Base-by-base conservation (phyloP, 2,113 vertebrate species). In the Nycticryphes semicollaris region DNA sequence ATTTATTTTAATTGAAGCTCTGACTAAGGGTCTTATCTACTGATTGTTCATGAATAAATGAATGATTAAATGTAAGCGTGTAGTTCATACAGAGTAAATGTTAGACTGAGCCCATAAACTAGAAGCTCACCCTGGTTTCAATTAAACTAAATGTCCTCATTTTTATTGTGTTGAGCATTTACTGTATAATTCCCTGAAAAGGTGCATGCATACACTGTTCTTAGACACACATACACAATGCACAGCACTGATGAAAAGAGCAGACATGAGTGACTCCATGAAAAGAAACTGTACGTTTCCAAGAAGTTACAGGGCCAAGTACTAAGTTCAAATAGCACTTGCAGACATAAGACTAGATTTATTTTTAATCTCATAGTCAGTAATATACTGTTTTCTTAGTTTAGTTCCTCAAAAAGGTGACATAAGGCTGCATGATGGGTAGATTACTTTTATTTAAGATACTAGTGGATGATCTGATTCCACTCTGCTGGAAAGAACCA, bases 1-100 rank as follows among this genome's bases (percentile, higher is more conserved):
- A 73, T 59, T 90, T 94, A 69, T 91, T 96, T 93, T 90, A 90
- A 86, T 35, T 77, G 75, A 87, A 90, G n/a, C 9, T 64, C 54
- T 70, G 63, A 51, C 45, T 75, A 79, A 80, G 37, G 9, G 37
- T 43, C 75, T 90, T 96, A 92, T 90, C 92, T 94, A 30, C 60
- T 48, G 39, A 53, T 68, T 60, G 14, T 78, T 94, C 54, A 69
- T 82, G 39, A 84, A 96, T 64, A 91, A 96, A 89, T 84, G 21
- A 91, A 95, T 83, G 45, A 90, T 90, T 90, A 94, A 69, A 73
- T 57, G 7, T 51, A 75, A 72, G 45, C 0, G 0, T 80, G 75
- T 35, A 56, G 28, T 54, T 90, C 60, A 60, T 59, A 51, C 30
- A 77, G 50, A 83, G 17, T 74, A 90, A 84, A 78, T 47, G 18